These are phyloP conservation scores for Caenorhabditis sp. DNA, from an alignment of 2,888 invertebrate genomes.

Conservation along the genomic window DNA sequence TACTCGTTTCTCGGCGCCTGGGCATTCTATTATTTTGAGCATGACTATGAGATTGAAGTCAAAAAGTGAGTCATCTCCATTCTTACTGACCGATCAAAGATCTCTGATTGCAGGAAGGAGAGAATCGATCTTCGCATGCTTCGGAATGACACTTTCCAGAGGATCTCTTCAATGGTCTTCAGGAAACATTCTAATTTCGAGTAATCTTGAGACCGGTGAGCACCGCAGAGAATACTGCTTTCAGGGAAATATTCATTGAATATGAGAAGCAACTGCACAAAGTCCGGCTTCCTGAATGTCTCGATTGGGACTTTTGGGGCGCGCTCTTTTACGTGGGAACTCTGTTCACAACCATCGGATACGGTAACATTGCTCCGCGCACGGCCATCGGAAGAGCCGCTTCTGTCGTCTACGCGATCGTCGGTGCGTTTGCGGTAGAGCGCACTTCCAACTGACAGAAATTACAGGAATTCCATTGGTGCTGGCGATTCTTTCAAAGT, in stretches of 20 bases:
- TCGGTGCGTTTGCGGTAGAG: slow-evolving; percentile 83
- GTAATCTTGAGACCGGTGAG: slow-evolving; percentile 7
- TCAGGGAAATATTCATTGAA: slow-evolving; percentile 65
- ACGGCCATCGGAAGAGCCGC: slow-evolving; percentile 89
- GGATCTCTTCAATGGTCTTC: slow-evolving; percentile 27
- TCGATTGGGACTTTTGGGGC: slow-evolving; percentile 79
- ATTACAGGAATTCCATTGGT: slow-evolving; percentile 85
- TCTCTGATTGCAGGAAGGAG: slow-evolving; percentile 64
- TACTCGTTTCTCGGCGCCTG: slow-evolving; percentile 78
- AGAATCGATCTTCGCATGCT: slow-evolving; percentile 61
- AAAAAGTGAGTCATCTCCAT: slow-evolving; percentile 63
- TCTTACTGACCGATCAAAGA: background rate
- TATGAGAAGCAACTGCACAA: slow-evolving; percentile 68
- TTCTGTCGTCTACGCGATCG: slow-evolving; percentile 92
- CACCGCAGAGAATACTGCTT: background rate
- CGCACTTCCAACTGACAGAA: background rate
- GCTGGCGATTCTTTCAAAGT: slow-evolving; percentile 89
- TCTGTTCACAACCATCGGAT: slow-evolving; percentile 81
- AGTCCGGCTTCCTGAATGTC: slow-evolving; percentile 71
- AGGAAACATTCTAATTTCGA: slow-evolving; percentile 28
- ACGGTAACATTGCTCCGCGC: slow-evolving; percentile 94
- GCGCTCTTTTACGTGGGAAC: slow-evolving; percentile 81
- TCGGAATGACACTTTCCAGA: slow-evolving; percentile 67
- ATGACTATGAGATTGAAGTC: slow-evolving; percentile 73
- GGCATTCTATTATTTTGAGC: slow-evolving; percentile 75